These are phyloP conservation scores for Aporrectodea caliginosa DNA, from an alignment of 1,140 invertebrate genomes.

Conservation along the genomic window DNA sequence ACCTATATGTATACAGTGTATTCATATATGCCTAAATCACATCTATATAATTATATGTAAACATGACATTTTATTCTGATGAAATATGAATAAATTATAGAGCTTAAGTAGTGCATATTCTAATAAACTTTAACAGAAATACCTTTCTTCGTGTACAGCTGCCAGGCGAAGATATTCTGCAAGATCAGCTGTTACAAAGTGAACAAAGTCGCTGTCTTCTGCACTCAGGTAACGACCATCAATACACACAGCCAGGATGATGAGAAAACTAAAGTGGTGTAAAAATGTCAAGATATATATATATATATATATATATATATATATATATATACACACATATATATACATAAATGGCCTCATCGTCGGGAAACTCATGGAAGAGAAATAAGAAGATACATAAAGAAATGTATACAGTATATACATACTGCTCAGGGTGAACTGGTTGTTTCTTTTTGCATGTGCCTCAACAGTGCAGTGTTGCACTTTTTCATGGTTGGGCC, in stretches of 20 bases:
- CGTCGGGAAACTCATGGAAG: too few relatives aligned
- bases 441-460: too few relatives aligned
- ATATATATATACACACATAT: too few relatives aligned
- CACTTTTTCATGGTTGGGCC: too few relatives aligned
- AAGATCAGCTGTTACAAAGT: slow-evolving; percentile 37
- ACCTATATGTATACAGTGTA: background rate
- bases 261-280: background rate
- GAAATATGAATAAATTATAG: background rate
- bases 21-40: background rate
- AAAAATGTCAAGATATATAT: too few relatives aligned
- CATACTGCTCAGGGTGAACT: too few relatives aligned
- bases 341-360: too few relatives aligned
- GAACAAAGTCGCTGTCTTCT: slow-evolving; percentile 39
- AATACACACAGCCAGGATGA: slow-evolving; percentile 40
- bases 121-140: background rate
- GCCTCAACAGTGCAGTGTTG: too few relatives aligned
- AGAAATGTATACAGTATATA: too few relatives aligned
- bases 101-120: background rate
- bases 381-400: too few relatives aligned
- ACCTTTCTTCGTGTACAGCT: slow-evolving; percentile 26
- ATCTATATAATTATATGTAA: background rate
- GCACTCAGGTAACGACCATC: slow-evolving; percentile 39
- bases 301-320: too few relatives aligned
- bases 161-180: slow-evolving; percentile 31
- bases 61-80: background rate